These are phyloP conservation scores for Nipponacmea schrenckii DNA, from an alignment of 2,888 invertebrate species.

Conservation along the genomic window DNA sequence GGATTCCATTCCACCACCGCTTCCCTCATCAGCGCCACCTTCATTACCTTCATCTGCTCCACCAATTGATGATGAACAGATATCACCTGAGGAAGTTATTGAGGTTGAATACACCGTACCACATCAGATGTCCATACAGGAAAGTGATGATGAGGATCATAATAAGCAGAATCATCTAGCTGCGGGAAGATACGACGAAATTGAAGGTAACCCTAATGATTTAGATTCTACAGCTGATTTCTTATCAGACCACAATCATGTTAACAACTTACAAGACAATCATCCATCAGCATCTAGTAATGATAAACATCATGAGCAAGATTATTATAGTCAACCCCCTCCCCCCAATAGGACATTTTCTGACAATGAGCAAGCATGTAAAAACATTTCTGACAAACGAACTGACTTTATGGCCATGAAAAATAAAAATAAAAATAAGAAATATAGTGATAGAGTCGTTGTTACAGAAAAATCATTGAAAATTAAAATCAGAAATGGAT, in stretches of 20 bases:
- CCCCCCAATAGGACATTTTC: too few relatives aligned
- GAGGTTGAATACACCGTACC: constrained; percentile 11
- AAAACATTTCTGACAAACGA: too few relatives aligned
- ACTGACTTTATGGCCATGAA: not conserved
- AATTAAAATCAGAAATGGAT: constrained; percentile 2
- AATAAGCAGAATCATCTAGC: not conserved
- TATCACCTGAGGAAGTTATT: constrained; percentile 17
- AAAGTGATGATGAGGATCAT: not conserved
- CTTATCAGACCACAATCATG: too few relatives aligned
- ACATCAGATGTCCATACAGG: not conserved
- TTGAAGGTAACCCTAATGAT: not conserved
- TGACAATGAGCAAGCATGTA: too few relatives aligned
- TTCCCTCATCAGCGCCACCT: constrained; percentile 50
- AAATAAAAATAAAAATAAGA: not conserved
- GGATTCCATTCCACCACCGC: constrained; percentile 47
- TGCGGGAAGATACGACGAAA: not conserved
- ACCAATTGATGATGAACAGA: not conserved
- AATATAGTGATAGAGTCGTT: not conserved
- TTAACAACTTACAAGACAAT: too few relatives aligned
- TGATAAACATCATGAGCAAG: too few relatives aligned
- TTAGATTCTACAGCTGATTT: too few relatives aligned
- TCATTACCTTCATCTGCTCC: constrained; percentile 23
- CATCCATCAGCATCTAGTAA: too few relatives aligned
- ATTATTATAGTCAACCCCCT: too few relatives aligned
- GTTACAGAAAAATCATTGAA: not conserved